Base-by-base conservation (phyloP, 2,888 invertebrate species). In the Salticus scenicus region DNA sequence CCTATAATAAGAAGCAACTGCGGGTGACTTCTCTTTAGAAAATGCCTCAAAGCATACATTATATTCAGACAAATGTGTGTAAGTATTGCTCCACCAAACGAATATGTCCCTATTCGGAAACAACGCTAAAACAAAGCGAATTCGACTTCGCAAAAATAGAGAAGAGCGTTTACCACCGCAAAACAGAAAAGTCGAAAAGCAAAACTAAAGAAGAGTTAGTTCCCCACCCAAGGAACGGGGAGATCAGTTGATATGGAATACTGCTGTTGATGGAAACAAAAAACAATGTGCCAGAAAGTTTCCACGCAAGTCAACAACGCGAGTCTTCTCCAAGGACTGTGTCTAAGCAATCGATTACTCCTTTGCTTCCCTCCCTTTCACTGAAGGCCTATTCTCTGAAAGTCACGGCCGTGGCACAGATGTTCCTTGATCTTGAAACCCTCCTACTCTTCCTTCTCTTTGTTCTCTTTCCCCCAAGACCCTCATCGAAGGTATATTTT, bases 351-450 rank as follows among this genome's bases (percentile, higher is more conserved):
- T 77, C 77, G 73, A 84, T 84, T 77, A 57, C 70, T 71, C 71
- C 47, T 20, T 28, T 67, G 57, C 74, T 24, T 70, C 72, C 66
- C 82, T 51, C 71, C 66, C 75, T 71, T 72, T 77, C 73, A 72
- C 67, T 72, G 83, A 84, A 77, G 73, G 73, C 77, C 71, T 71
- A 83, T 83, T 83, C 82, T 71, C 28, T 64, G 69, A 71, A 69
- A 83, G 82, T 75, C 74, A 78, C 63, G 71, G 66, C 47, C 47
- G 37, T 69, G 83, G 77, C 83, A 84, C 83, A 84, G 77, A 84
- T 84, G 83, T 77, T 84, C 73, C 77, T 73, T 77, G 83, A 83
- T 77, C 77, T 83, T 33, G 24, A n/a, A 47, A 20, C 57, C 72
- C 51, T 42, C 74, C 74, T 78, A 33, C 57, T 70, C 78, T n/a